These are phyloP conservation scores for Eptesicus fuscus DNA, from an alignment of 2,113 vertebrate species.

Conservation along the genomic window DNA sequence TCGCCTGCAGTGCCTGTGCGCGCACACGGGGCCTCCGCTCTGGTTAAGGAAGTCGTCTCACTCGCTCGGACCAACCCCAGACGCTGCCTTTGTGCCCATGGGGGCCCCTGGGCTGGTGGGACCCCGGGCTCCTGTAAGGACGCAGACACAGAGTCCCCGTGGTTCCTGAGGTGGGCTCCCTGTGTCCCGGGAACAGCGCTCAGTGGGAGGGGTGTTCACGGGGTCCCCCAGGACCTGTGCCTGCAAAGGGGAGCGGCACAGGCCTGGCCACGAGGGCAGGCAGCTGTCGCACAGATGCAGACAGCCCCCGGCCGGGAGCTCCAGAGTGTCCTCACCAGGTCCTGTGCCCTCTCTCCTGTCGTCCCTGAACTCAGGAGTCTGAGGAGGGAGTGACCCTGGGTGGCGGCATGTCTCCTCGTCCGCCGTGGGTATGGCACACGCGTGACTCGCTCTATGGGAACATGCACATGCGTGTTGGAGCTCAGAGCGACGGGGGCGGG, in stretches of 20 bases:
- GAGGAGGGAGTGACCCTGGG: rapidly evolving
- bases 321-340: not conserved
- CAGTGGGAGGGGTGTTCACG: too few relatives aligned
- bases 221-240: not conserved
- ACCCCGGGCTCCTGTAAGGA: not conserved
- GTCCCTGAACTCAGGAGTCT: not conserved
- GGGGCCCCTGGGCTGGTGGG: not conserved
- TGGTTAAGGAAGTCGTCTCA: not conserved
- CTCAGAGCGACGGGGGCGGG: not conserved
- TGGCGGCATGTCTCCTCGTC: not conserved
- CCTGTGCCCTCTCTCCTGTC: not conserved
- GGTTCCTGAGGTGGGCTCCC: not conserved
- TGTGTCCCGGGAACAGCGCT: not conserved
- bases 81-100: not conserved
- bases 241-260: not conserved
- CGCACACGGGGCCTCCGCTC: not conserved
- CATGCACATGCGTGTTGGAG: too few relatives aligned
- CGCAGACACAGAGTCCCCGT: not conserved
- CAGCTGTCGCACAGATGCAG: not conserved
- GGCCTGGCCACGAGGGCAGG: not conserved
- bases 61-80: rapidly evolving
- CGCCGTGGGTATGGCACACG: not conserved
- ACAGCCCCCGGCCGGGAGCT: rapidly evolving
- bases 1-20: not conserved
- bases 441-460: not conserved